phyloP scores from a whole-genome alignment of 1,140 invertebrate species.

The Globodera ellingtonae region DNA sequence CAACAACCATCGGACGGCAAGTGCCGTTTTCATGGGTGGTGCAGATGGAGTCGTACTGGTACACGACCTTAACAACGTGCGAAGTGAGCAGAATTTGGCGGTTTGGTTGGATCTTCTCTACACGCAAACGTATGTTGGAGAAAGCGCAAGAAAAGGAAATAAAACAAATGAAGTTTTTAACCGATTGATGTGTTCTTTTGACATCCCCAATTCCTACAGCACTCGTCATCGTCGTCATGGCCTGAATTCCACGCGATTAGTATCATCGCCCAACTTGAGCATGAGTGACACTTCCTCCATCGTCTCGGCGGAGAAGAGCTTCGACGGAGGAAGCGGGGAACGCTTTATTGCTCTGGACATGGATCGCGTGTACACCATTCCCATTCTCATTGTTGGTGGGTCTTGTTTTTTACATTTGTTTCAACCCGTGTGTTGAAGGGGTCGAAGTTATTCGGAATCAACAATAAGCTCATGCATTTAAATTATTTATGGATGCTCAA shows the following conservation, averaged over 20 bases:
- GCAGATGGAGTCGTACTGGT: constrained; percentile 48
- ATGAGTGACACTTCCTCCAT: neutral
- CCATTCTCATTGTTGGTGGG: constrained; percentile 44
- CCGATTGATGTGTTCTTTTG: constrained; percentile 13
- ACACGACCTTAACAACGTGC: constrained; percentile 46
- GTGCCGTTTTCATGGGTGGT: constrained; percentile 46
- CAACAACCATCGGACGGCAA: constrained; percentile 41
- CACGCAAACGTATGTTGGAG: constrained; percentile 7
- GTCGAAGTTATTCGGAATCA: constrained; percentile 14
- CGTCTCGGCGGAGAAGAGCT: constrained; percentile 1
- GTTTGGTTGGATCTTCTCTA: constrained; percentile 37
- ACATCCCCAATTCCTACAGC: constrained; percentile 10
- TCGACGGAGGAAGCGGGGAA: constrained; percentile 9
- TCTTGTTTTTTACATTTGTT: constrained; percentile 4
- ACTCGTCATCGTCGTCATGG: constrained; percentile 5
- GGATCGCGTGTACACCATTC: constrained; percentile 31
- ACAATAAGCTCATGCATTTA: constrained; percentile 19
- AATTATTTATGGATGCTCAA: constrained; percentile 21
- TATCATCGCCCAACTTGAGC: constrained; percentile 16
- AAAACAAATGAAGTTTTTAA: neutral
- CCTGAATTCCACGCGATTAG: constrained; percentile 19
- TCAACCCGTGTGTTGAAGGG: neutral
- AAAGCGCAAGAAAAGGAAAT: neutral
- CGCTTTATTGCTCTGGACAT: constrained; percentile 28
- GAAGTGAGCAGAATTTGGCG: constrained; percentile 48